Conservation (phyloP, 2,113 vertebrate species). For the Leptocoma aspasia region DNA sequence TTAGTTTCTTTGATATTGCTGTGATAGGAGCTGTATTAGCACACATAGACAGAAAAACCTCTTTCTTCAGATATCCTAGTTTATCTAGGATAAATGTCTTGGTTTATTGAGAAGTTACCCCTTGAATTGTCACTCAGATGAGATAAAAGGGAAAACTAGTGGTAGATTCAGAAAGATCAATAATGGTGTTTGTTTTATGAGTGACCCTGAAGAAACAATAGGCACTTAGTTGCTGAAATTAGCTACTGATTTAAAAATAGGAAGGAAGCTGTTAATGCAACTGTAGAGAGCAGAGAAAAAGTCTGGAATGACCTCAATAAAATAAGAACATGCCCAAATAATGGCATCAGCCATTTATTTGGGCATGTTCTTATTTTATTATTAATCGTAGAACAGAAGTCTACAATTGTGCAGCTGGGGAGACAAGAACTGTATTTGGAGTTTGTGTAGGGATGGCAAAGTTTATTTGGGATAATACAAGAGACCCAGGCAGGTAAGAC, state of each 20-base stretch:
- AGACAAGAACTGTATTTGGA: neutral
- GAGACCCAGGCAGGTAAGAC: neutral
- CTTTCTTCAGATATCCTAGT: neutral
- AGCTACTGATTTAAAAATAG: constrained; percentile 63
- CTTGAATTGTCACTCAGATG: constrained; percentile 1
- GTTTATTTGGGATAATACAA: neutral
- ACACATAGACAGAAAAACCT: neutral
- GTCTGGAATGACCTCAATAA: constrained; percentile 55
- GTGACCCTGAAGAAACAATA: constrained; percentile 63
- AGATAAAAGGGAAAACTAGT: constrained; percentile 43
- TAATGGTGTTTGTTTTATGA: constrained; percentile 58
- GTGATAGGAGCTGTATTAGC: neutral
- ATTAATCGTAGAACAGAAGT: too few relatives aligned
- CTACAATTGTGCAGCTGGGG: neutral
- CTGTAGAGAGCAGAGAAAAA: neutral
- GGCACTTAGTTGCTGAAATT: constrained; percentile 61
- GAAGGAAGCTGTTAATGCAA: constrained; percentile 47
- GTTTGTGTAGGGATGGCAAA: neutral
- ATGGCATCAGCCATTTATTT: too few relatives aligned
- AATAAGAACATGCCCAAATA: neutral
- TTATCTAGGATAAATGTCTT: constrained; percentile 10
- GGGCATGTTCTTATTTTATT: too few relatives aligned
- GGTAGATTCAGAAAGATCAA: constrained; percentile 43
- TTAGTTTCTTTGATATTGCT: constrained; percentile 19
- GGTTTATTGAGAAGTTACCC: constrained; percentile 27